Percentiles rank a stretch among this genome's conserved stretches.
Conservation (phyloP, 2,888 invertebrate species). For the Gibbula magus region DNA sequence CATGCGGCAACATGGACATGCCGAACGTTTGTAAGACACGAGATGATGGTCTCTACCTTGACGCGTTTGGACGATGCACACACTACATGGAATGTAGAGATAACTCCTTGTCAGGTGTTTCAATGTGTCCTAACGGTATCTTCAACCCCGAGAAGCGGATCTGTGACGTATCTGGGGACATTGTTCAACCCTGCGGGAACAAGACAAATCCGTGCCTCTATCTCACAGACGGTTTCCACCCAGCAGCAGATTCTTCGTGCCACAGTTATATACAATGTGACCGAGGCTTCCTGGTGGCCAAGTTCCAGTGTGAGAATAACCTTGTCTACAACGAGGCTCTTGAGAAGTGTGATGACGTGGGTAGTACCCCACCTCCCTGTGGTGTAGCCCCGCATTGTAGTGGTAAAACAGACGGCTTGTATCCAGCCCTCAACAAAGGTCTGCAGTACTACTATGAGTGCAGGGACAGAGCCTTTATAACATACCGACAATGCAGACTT, state of each 20-base stretch:
- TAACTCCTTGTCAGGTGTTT: slow-evolving; percentile 36
- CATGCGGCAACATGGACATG: slow-evolving; percentile 50
- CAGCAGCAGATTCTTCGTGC: slow-evolving; percentile 21
- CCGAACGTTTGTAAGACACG: slow-evolving; percentile 43
- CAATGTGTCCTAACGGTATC: slow-evolving; percentile 40
- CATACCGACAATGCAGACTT: slow-evolving; percentile 25
- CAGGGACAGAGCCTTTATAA: slow-evolving; percentile 21
- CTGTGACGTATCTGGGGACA: slow-evolving; percentile 34
- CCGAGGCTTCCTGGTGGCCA: slow-evolving; percentile 32
- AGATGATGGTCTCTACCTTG: slow-evolving; percentile 49
- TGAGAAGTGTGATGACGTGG: slow-evolving; percentile 29
- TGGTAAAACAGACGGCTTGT: slow-evolving; percentile 31
- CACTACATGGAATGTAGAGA: slow-evolving; percentile 51
- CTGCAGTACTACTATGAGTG: slow-evolving; percentile 31
- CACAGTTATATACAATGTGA: slow-evolving; percentile 34
- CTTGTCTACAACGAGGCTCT: slow-evolving; percentile 30
- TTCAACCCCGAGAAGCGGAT: slow-evolving; percentile 37
- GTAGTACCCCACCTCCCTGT: slow-evolving; percentile 29
- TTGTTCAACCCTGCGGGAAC: slow-evolving; percentile 41
- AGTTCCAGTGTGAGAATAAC: slow-evolving; percentile 31
- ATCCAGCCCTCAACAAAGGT: slow-evolving; percentile 33
- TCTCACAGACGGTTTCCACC: slow-evolving; percentile 35
- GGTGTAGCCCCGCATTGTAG: slow-evolving; percentile 27
- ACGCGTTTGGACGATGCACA: slow-evolving; percentile 53
- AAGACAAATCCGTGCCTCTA: slow-evolving; percentile 35